A percentile compares a stretch with the other conserved stretches of the same genome.
phyloP scores from a whole-genome alignment of 2,797 vertebrate species.

The Spinibarbus caldwelli region DNA sequence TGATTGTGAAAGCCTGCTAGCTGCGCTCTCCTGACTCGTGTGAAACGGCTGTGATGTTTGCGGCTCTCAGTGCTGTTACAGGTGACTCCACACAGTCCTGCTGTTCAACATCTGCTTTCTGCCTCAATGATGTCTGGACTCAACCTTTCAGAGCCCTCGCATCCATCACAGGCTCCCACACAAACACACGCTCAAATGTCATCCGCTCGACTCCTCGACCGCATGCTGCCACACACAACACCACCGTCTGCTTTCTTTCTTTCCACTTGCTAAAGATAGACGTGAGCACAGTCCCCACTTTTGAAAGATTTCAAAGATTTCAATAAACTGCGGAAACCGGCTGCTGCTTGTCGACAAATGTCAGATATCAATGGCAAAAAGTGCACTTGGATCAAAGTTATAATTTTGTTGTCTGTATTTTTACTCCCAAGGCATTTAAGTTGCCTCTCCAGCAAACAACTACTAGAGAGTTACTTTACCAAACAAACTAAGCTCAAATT shows the following conservation, averaged over 20 bases:
- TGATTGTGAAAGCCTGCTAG: no score
- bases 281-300: neutral
- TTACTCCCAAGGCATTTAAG: neutral
- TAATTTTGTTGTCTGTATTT: neutral
- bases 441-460: no score
- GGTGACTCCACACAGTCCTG: slow-evolving; percentile 31
- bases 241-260: neutral
- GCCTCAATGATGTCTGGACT: slow-evolving; percentile 8
- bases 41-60: no score
- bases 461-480: neutral
- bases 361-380: neutral
- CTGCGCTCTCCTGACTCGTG: neutral
- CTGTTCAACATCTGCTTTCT: slow-evolving; percentile 47
- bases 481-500: neutral
- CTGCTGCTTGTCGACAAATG: neutral
- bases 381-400: neutral
- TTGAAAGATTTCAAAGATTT: neutral
- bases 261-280: neutral
- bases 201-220: neutral
- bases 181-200: slow-evolving; percentile 12
- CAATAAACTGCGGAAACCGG: neutral
- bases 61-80: neutral
- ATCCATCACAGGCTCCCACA: slow-evolving; percentile 12
- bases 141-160: slow-evolving; percentile 7
- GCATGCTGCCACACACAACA: neutral